Conservation (phyloP, 2,113 vertebrate genomes). For the Trichomycterus rosablanca region DNA sequence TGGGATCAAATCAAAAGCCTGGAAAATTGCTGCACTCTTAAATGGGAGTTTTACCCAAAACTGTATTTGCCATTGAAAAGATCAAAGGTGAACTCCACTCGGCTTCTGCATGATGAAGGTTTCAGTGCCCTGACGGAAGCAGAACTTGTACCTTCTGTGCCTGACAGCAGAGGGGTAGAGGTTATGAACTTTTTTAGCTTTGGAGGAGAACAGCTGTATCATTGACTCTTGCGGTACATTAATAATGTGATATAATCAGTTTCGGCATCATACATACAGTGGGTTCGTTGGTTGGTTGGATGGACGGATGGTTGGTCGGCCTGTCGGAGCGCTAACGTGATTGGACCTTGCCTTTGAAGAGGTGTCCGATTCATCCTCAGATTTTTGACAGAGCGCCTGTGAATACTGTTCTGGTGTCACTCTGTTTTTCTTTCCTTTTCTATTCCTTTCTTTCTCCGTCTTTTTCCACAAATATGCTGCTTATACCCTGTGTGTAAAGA, state of each 20-base stretch:
- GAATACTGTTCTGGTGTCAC: constrained; percentile 39
- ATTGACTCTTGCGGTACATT: constrained; percentile 33
- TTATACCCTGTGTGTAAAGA: constrained; percentile 37
- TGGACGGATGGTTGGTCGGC: too few species aligned
- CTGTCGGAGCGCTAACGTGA: constrained; percentile 29
- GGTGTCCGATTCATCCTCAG: constrained; percentile 22
- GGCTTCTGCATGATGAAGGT: constrained; percentile 24
- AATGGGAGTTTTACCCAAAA: constrained; percentile 39
- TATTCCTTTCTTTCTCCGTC: constrained; percentile 1
- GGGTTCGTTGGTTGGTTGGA: too few species aligned
- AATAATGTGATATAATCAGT: constrained; percentile 35
- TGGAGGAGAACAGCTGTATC: constrained; percentile 17
- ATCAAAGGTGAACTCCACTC: constrained; percentile 27
- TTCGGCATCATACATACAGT: constrained; percentile 32
- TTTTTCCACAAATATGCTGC: constrained; percentile 46
- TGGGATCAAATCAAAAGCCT: constrained; percentile 49
- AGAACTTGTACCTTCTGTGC: constrained; percentile 45
- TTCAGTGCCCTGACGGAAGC: constrained; percentile 27
- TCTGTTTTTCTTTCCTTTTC: constrained; percentile 20
- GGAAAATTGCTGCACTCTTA: constrained; percentile 49
- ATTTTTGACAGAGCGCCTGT: constrained; percentile 34
- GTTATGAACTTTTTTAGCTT: constrained; percentile 1
- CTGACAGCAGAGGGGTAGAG: constrained; percentile 32
- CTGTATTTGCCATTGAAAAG: constrained; percentile 42
- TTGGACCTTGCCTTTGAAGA: constrained; percentile 35